These are phyloP conservation scores for Saccostrea glomerata DNA, from an alignment of 1,140 invertebrate species.

Conservation along the genomic window DNA sequence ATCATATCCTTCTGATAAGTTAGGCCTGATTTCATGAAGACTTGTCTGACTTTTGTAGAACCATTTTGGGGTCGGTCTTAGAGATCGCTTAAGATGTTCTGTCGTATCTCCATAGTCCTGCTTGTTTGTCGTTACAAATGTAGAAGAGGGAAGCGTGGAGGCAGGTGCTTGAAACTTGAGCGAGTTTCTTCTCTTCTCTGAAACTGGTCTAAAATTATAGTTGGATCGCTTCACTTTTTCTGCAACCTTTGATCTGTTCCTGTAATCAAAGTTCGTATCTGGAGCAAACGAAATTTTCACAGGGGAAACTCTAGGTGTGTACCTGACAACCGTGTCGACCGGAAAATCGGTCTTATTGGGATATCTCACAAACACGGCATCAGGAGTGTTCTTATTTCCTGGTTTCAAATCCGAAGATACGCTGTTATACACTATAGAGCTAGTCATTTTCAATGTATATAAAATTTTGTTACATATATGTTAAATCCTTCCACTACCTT, in stretches of 20 bases:
- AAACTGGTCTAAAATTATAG: conserved; percentile 9
- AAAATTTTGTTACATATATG: not conserved
- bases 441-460: not conserved
- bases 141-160: not conserved
- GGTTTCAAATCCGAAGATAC: not conserved
- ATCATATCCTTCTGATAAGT: not conserved
- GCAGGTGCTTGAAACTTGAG: conserved; percentile 23
- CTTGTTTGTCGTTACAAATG: not conserved
- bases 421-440: not conserved
- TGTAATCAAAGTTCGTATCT: conserved; percentile 25
- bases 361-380: not conserved
- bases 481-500: not conserved
- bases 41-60: not conserved
- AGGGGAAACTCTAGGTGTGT: not conserved
- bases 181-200: conserved; percentile 14
- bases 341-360: conserved; percentile 12
- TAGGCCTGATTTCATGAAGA: not conserved
- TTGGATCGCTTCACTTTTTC: conserved; percentile 26
- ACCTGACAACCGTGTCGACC: not conserved
- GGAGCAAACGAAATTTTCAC: conserved; percentile 18
- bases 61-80: conserved; percentile 9
- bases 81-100: conserved; percentile 16
- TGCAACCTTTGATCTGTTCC: conserved; percentile 8
- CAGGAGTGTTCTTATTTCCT: not conserved
- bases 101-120: conserved; percentile 6